Base-by-base conservation (phyloP, 2,797 vertebrate species). In the Anabacerthia variegaticeps region DNA sequence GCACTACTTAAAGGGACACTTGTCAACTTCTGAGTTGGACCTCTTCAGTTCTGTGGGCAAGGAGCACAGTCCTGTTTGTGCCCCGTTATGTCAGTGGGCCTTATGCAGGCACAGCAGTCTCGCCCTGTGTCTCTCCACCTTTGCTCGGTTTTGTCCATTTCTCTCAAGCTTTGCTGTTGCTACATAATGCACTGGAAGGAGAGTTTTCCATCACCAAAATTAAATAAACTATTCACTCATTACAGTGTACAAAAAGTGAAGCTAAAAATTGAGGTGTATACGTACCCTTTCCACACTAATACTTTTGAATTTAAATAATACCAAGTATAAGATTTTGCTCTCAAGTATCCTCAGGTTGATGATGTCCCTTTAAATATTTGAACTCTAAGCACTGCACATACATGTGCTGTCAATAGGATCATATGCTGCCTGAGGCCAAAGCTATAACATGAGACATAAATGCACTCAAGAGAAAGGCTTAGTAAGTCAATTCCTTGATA, bases 381-480 rank as follows among this genome's bases (percentile, higher is more conserved):
- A 94, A 94, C 46, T 72, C 85, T 95, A 92, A 77, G 43, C 44
- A 96, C 91, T 85, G 30, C 11, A 49, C 92, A 81, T 85, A 94
- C 49, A 69, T 95, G 58, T 77, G 77, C 56, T 86, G 67, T 37
- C 86, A 84, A 83, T 83, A 97, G 89, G 80, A 92, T 86, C 82
- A 87, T 87, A 95, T 69, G 67, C 86, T 97, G 69, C 88, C 91
- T 96, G 93, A 96, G 74, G 92, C 77, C 69, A 96, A 96, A 97
- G 88, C 88, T 95, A 89, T 73, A 89, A 95, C 74, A 85, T 72
- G 85, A 97, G 92, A 96, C 84, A 71, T 76, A 94, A 83, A 89
- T 89, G 92, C 85, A 97, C 84, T 86, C 92, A 97, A 97, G 84
- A 97, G 95, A 98, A 98, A 97, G 94, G 82, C 94, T 97, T 97